phyloP scores from a whole-genome alignment of 2,888 invertebrate species.

The Thecocarcelia acutangulata region DNA sequence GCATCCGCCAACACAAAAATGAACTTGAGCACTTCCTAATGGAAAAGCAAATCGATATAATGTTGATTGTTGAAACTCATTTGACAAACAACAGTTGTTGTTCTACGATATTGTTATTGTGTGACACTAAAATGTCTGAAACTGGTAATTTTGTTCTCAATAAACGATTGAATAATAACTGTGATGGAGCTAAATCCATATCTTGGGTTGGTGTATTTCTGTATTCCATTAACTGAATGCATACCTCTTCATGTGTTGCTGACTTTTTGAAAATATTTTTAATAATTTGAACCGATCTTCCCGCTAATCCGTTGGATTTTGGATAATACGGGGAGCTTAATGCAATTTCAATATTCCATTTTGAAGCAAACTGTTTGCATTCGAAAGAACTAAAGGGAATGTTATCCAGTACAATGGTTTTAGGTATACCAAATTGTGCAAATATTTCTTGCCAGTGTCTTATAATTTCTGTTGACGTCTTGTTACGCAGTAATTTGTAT shows the following conservation, averaged over 20 bases:
- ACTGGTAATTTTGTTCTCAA: constrained; percentile 29
- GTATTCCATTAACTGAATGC: constrained; percentile 21
- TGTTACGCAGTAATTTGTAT: constrained; percentile 5
- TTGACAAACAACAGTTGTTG: too few relatives aligned
- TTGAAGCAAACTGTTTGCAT: background rate
- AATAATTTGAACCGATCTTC: constrained; percentile 13
- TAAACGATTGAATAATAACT: constrained; percentile 22
- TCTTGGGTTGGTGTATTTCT: constrained; percentile 15
- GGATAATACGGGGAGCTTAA: background rate
- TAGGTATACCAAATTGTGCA: constrained; percentile 10
- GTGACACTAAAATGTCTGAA: background rate
- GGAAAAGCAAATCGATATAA: too few relatives aligned
- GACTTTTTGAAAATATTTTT: constrained; percentile 28
- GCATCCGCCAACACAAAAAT: too few relatives aligned
- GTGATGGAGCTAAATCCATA: constrained; percentile 16
- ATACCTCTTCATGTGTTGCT: constrained; percentile 17
- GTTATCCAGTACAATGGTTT: constrained; percentile 9
- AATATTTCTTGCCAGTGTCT: constrained; percentile 8
- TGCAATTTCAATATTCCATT: background rate
- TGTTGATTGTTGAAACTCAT: too few relatives aligned
- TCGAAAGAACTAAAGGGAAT: constrained; percentile 18
- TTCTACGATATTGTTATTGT: too few relatives aligned
- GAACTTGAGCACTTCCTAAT: too few relatives aligned
- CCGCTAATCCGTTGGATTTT: constrained; percentile 9
- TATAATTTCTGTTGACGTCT: constrained; percentile 15